These are phyloP conservation scores for Isichthys henryi DNA, from an alignment of 2,113 vertebrate genomes.

Conservation along the genomic window DNA sequence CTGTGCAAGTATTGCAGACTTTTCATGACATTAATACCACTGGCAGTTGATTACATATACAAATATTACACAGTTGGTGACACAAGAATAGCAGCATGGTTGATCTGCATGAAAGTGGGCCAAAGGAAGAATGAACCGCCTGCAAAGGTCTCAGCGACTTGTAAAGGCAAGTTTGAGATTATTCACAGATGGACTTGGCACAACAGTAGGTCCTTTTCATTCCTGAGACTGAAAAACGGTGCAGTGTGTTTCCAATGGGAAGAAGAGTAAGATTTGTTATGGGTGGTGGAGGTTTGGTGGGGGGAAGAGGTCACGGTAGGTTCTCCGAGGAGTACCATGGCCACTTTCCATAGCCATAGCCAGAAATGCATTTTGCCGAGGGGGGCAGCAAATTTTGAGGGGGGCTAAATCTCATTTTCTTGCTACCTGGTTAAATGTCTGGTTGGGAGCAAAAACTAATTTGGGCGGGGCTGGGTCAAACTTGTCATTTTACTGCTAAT, in stretches of 20 bases:
- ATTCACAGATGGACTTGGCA: conserved; percentile 15
- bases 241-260: background rate
- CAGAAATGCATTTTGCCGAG: background rate
- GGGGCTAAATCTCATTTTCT: background rate
- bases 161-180: conserved; percentile 26
- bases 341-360: background rate
- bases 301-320: background rate
- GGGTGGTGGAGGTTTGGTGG: background rate
- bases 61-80: background rate
- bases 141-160: conserved; percentile 12
- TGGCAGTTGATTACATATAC: background rate
- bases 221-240: conserved; percentile 9
- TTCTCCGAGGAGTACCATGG: background rate
- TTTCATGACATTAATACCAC: background rate
- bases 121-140: background rate
- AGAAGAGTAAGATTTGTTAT: background rate
- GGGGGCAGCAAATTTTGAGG: background rate
- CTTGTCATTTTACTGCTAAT: background rate
- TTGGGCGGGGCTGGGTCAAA: background rate
- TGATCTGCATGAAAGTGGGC: conserved; percentile 11
- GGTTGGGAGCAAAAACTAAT: background rate
- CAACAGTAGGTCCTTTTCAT: background rate
- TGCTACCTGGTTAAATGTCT: background rate
- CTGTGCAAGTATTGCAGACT: background rate
- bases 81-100: conserved; percentile 49